Evolutionary conservation across 2,888 invertebrate genomes (phyloP), one percentile per base, ranked within the genome.

Genomic region (Chaetogeoica ovagalla): DNA sequence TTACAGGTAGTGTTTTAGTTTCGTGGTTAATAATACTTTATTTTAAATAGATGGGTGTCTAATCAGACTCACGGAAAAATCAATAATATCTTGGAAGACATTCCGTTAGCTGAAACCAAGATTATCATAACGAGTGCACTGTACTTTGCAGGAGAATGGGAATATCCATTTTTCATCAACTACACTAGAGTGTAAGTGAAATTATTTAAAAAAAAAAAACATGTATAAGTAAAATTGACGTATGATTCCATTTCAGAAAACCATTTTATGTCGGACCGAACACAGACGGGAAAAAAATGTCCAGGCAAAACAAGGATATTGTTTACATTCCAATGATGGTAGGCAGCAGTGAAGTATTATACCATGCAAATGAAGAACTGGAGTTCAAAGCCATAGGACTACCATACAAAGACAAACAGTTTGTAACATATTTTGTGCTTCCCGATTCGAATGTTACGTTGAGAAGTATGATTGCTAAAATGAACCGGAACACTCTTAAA

Each of bases 61-160:
- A 86, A 88, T 55, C 88, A 89, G 82, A 92, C 93, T 0, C 86
- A 88, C 82, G 90, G 89, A 1, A 91, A 90, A 85, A 92, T 93
- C 83, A 85, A 87, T 0, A 86, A 88, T 43, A 89, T 93, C 82
- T 84, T 93, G 30, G 85, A 86, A 21, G 86, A 88, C 0, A 85
- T 88, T 0, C 90, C 92, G 0, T 87, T 89, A 1, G 84, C 86
- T 0, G 84, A 85, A 1, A 92, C 93, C 0, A 89, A 87, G 82
- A 87, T 91, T 9, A 90, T 92, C 48, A 86, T 93, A 74, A 87
- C 91, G 39, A 92, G 91, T 83, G 92, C 93, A 0, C 87, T 93
- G 23, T 92, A 92, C 85, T 93, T 93, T 84, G 90, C 88, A 74
- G 92, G 91, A 4, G 89, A 90, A 82, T 93, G 93, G 93, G 88